Evolutionary conservation across 2,888 invertebrate species (phyloP).

Genomic region (Patella caerulea): DNA sequence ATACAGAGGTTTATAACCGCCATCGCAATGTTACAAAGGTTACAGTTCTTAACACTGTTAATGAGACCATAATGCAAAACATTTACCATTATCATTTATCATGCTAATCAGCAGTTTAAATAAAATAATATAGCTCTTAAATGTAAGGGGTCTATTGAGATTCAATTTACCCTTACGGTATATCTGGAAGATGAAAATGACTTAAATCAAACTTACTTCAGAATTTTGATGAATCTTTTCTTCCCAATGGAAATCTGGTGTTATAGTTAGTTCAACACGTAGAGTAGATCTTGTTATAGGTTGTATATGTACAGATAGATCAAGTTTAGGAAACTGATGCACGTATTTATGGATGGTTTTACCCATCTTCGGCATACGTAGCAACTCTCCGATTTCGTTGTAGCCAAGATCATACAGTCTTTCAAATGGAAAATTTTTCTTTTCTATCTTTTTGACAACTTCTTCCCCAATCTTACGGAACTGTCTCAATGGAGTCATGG

Average conservation of each 20-base stretch:
- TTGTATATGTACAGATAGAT: slow-evolving; percentile 96
- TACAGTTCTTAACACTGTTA: no score
- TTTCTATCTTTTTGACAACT: slow-evolving; percentile 96
- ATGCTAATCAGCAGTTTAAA: no score
- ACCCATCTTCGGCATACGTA: slow-evolving; percentile 91
- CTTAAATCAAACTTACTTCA: slow-evolving; percentile 59
- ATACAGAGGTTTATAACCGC: no score
- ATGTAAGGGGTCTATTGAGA: no score
- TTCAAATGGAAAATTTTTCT: slow-evolving; percentile 81
- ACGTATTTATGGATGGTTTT: slow-evolving; percentile 93
- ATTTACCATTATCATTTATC: no score
- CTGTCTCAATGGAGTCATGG: slow-evolving; percentile 97
- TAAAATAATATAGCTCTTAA: no score
- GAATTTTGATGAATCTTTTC: slow-evolving; percentile 86
- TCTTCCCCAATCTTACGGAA: slow-evolving; percentile 98
- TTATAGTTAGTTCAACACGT: slow-evolving; percentile 95
- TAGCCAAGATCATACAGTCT: slow-evolving; percentile 95
- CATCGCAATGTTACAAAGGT: no score
- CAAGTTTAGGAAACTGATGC: slow-evolving; percentile 93
- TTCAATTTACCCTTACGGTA: no score
- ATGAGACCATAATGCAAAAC: no score
- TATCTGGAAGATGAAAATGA: background rate
- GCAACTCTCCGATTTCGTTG: slow-evolving; percentile 95
- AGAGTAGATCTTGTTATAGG: slow-evolving; percentile 92
- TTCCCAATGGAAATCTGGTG: slow-evolving; percentile 99